Evolutionary conservation across 1,140 invertebrate genomes (phyloP), one percentile per base, ranked within the genome.

Genomic region (Brachionus calyciflorus): DNA sequence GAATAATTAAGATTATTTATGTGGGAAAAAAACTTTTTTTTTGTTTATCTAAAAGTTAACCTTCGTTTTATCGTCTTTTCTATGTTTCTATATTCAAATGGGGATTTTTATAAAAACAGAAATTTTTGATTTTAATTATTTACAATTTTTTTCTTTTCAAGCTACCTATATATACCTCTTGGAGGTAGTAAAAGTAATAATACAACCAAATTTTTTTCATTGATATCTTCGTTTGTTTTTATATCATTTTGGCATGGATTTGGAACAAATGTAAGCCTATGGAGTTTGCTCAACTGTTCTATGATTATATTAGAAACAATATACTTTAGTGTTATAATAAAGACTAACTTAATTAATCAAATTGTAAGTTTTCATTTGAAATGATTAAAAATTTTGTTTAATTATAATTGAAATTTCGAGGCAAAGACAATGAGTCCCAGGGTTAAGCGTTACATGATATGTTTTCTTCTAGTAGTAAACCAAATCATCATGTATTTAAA

Each of bases 111-210:
- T n/a, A n/a, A n/a, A n/a, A n/a, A n/a, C n/a, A n/a, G n/a, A n/a
- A n/a, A n/a, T n/a, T n/a, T n/a, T n/a, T n/a, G n/a, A n/a, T n/a
- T n/a, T n/a, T n/a, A n/a, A n/a, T 63, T 37, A 40, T 37, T 63
- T 51, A 17, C 6, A 51, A 51, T 55, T 49, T 49, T 21, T 24
- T 24, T 26, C 24, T 26, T 37, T 37, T 5, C 5, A 33, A 65
- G 69, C 51, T 73, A 73, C 51, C 21, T 73, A n/a, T 73, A 73
- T 41, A 51, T 73, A 51, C 69, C 69, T 51, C 46, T 73, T 26
- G 69, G 69, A 37, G 69, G 69, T 37, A 73, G 46, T 10, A 73
- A n/a, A 30, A 21, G 44, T 9, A 70, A 70, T 30, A 49, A 48
- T 28, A 49, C n/a, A n/a, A 49, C 44, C 10, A 28, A 73, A 21